phyloP scores from a whole-genome alignment of 2,888 invertebrate genomes.

The Eupithecia exiguata region DNA sequence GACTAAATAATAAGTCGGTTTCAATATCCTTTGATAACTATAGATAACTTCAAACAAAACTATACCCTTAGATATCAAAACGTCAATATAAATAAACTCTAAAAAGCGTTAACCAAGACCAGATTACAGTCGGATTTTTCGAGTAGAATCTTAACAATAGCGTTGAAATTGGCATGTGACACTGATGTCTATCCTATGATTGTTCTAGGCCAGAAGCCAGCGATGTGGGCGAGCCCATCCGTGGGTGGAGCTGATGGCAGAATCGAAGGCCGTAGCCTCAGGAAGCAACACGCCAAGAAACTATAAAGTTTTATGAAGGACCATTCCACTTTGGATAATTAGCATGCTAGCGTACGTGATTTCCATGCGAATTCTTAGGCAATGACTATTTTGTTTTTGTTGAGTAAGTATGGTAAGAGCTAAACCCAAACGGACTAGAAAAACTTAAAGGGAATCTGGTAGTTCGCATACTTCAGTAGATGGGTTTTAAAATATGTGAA shows the following conservation, averaged over 20 bases:
- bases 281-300: constrained; percentile 28
- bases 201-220: constrained; percentile 51
- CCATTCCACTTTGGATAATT: constrained; percentile 5
- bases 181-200: constrained; percentile 48
- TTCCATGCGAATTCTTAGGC: background rate
- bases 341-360: constrained; percentile 6
- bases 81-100: background rate
- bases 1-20: background rate
- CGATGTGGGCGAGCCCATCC: constrained; percentile 65
- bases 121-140: background rate
- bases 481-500: background rate
- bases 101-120: background rate
- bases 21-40: background rate
- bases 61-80: background rate
- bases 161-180: constrained; percentile 33
- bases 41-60: background rate
- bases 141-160: constrained; percentile 1
- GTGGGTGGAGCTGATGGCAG: constrained; percentile 59
- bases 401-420: background rate
- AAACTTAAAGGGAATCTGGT: background rate
- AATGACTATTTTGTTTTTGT: background rate
- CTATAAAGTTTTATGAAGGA: constrained; percentile 25
- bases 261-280: constrained; percentile 59
- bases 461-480: background rate
- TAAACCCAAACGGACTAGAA: background rate